These are phyloP conservation scores for Pseudorasbora parva DNA, from an alignment of 2,113 vertebrate genomes.

Conservation along the genomic window DNA sequence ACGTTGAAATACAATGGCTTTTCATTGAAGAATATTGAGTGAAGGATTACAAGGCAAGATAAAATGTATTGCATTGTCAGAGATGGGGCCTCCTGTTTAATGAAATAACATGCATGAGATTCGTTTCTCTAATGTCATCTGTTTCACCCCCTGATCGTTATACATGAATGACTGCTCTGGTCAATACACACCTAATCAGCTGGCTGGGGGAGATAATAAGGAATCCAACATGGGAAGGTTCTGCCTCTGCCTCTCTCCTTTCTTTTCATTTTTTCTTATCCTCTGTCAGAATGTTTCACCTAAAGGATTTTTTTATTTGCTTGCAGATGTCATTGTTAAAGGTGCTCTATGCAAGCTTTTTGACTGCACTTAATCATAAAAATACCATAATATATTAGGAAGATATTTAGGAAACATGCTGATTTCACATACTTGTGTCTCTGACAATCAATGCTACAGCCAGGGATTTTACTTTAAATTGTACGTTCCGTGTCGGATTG, in stretches of 20 bases:
- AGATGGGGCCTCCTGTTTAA: not conserved
- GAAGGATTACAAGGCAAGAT: not conserved
- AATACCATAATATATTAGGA: too few species aligned
- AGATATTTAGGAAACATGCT: too few species aligned
- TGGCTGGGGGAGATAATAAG: constrained; percentile 59
- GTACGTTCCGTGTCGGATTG: too few species aligned
- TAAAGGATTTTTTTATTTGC: not conserved
- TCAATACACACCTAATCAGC: constrained; percentile 65
- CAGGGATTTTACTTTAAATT: too few species aligned
- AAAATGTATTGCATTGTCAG: constrained; percentile 15
- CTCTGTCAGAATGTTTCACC: not conserved
- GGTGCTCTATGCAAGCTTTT: too few species aligned
- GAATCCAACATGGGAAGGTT: constrained; percentile 44
- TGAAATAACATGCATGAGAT: constrained; percentile 8
- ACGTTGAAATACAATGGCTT: not conserved
- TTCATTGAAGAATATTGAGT: constrained; percentile 13
- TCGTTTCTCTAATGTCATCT: constrained; percentile 32
- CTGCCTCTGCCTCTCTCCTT: not conserved
- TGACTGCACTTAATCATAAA: too few species aligned
- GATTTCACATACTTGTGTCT: too few species aligned
- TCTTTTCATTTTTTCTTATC: not conserved
- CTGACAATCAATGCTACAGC: too few species aligned
- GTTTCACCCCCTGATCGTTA: constrained; percentile 61
- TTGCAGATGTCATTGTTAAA: not conserved
- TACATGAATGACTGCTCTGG: constrained; percentile 59